Percentiles rank a stretch among this genome's conserved stretches.
Evolutionary conservation across 2,113 vertebrate species (phyloP).

Genomic region (Diadophis punctatus): DNA sequence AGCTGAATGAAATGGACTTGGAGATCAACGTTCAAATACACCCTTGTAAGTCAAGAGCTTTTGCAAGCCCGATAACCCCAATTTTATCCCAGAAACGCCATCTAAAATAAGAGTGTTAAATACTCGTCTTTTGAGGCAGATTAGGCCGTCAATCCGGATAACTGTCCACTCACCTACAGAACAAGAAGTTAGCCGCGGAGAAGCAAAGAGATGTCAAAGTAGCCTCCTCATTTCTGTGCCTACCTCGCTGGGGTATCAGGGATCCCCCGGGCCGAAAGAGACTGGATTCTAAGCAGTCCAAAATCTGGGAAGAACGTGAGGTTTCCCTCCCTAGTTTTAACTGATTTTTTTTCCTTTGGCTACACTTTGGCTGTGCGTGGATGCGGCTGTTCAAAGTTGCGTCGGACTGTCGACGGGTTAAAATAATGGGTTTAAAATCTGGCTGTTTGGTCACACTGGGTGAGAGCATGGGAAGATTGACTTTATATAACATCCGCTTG

Average conservation of each 20-base stretch:
- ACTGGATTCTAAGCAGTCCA: not conserved
- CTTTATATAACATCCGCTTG: not conserved
- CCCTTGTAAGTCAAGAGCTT: not conserved
- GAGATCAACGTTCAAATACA: not conserved
- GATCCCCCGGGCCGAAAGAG: not conserved
- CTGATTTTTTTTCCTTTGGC: not conserved
- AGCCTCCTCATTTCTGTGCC: not conserved
- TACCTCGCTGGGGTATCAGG: not conserved
- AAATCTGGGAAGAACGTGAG: not conserved
- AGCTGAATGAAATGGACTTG: not conserved
- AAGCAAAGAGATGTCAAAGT: not conserved
- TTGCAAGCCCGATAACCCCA: not conserved
- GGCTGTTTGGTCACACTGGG: not conserved
- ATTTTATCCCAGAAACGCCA: not conserved
- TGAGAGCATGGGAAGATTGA: not conserved
- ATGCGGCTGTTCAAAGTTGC: not conserved
- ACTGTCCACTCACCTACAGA: not conserved
- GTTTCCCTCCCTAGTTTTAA: not conserved
- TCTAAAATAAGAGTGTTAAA: not conserved
- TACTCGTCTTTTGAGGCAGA: not conserved
- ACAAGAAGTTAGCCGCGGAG: not conserved
- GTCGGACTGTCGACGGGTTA: not conserved
- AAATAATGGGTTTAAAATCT: not conserved
- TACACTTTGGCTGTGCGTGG: not conserved
- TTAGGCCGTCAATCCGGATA: not conserved